A percentile compares a stretch with the other conserved stretches of the same genome.
Evolutionary conservation across 92 coral and sea anemone species (phyloP).

Genomic region (Nematostella vectensis): DNA sequence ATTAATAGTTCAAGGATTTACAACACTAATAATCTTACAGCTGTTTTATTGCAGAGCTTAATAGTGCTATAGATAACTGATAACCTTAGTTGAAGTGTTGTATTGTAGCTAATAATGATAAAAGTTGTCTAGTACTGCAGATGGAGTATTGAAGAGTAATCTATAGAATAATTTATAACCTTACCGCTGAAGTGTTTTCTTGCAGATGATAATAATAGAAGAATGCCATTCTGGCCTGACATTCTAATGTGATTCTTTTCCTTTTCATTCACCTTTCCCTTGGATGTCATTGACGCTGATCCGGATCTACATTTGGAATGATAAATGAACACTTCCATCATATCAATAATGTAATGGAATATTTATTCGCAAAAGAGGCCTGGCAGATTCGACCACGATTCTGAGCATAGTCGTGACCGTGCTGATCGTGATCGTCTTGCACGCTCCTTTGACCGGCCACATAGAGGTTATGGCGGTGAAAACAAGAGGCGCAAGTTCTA

Average conservation of each 20-base stretch:
- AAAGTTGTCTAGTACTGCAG: too few species aligned
- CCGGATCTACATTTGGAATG: constrained; percentile 34
- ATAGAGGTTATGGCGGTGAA: constrained; percentile 66
- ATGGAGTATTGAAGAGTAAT: too few species aligned
- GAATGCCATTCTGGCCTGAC: too few species aligned
- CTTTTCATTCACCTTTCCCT: constrained; percentile 37
- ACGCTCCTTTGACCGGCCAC: constrained; percentile 73
- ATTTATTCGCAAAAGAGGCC: constrained; percentile 52
- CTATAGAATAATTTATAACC: too few species aligned
- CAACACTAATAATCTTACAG: too few species aligned
- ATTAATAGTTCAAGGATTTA: too few species aligned
- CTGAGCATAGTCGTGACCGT: constrained; percentile 79
- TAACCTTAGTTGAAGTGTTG: too few species aligned
- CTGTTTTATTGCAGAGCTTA: too few species aligned
- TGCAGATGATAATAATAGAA: background rate
- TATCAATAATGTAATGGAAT: constrained; percentile 9
- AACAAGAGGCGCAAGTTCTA: constrained; percentile 69
- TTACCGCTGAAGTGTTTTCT: background rate
- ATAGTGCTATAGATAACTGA: too few species aligned
- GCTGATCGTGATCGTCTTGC: constrained; percentile 91
- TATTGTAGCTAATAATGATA: too few species aligned
- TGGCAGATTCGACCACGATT: constrained; percentile 65
- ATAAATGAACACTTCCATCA: constrained; percentile 26
- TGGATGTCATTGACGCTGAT: constrained; percentile 33
- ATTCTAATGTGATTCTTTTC: constrained; percentile 24